Percentiles rank a stretch among this genome's conserved stretches.
phyloP scores from a whole-genome alignment of 2,888 invertebrate genomes.

The Sipha maydis region DNA sequence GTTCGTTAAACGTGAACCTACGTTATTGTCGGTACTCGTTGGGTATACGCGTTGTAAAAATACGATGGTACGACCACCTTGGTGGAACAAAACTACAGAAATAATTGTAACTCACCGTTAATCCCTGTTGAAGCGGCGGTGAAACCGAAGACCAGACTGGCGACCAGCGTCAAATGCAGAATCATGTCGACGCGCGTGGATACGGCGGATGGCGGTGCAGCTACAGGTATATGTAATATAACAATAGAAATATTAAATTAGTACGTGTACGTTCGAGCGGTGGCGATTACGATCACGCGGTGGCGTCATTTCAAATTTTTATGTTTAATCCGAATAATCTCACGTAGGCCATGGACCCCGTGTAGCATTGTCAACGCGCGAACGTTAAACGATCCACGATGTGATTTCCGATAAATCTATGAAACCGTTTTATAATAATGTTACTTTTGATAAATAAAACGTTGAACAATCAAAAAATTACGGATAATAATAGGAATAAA shows the following conservation, averaged over 20 bases:
- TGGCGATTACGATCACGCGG: no score
- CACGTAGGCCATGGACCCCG: no score
- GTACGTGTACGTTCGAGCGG: no score
- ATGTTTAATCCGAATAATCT: no score
- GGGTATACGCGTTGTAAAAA: not conserved
- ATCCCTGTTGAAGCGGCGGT: conserved; percentile 6
- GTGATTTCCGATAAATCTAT: no score
- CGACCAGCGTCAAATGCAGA: conserved; percentile 6
- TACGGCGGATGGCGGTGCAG: not conserved
- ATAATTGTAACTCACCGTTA: not conserved
- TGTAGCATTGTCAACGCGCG: no score
- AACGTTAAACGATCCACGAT: no score
- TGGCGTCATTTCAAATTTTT: no score
- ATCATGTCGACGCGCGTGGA: not conserved
- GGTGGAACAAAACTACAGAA: not conserved
- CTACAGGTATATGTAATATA: not conserved
- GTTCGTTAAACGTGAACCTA: not conserved
- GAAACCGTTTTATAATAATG: no score
- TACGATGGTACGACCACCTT: not conserved
- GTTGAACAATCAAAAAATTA: no score
- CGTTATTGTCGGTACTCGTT: not conserved
- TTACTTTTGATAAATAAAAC: no score
- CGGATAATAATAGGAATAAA: no score
- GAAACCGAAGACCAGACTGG: conserved; percentile 20
- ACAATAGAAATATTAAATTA: not conserved